A percentile compares a stretch with the other conserved stretches of the same genome.
Evolutionary conservation across 2,113 vertebrate species (phyloP).

Genomic region (Chinchilla lanigera): DNA sequence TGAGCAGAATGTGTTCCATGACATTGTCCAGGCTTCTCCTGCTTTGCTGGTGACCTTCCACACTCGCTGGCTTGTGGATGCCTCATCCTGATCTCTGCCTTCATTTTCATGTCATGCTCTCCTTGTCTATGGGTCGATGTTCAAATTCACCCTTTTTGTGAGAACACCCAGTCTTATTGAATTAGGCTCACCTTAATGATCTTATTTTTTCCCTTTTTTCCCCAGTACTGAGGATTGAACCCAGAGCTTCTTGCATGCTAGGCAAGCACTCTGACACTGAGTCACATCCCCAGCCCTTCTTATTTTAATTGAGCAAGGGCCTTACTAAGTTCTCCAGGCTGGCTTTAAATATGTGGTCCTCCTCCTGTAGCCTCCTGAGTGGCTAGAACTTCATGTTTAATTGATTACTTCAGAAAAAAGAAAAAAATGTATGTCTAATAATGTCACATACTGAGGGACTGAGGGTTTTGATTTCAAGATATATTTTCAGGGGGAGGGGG

Average conservation of each 20-base stretch:
- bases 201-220: neutral
- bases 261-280: neutral
- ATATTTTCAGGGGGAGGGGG: neutral
- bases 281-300: neutral
- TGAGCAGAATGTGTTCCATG: neutral
- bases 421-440: neutral
- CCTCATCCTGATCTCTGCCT: neutral
- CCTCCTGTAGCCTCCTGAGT: neutral
- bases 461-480: neutral
- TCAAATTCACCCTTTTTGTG: neutral
- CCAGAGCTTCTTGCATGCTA: neutral
- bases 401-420: neutral
- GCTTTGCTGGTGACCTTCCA: neutral
- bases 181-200: neutral
- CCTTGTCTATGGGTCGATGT: neutral
- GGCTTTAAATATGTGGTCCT: neutral
- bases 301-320: neutral
- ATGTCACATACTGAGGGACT: neutral
- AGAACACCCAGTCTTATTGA: neutral
- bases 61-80: neutral
- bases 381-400: neutral
- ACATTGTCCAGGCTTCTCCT: neutral
- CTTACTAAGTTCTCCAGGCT: neutral
- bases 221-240: neutral
- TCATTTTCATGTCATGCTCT: neutral